phyloP scores from a whole-genome alignment of 2,888 invertebrate species.

The Himalopsyche kuldschensis region DNA sequence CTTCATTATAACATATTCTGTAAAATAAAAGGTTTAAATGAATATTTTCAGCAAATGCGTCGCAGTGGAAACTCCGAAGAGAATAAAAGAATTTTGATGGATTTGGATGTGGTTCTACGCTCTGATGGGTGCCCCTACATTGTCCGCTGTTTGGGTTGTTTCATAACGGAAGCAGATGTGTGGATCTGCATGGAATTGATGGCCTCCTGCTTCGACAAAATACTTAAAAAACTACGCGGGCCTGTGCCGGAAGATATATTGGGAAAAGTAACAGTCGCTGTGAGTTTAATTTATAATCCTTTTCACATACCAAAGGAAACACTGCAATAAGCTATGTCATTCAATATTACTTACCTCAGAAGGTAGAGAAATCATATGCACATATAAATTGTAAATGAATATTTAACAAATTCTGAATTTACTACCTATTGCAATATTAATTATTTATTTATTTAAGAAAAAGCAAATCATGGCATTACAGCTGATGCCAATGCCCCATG shows the following conservation, averaged over 20 bases:
- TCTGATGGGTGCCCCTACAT: constrained; percentile 97
- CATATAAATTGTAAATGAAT: too few relatives aligned
- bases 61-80: constrained; percentile 96
- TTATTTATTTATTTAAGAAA: too few relatives aligned
- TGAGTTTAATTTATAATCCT: constrained; percentile 46
- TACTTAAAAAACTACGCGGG: constrained; percentile 80
- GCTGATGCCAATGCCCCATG: too few relatives aligned
- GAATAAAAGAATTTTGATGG: constrained; percentile 98
- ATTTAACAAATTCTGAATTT: too few relatives aligned
- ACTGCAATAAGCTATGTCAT: too few relatives aligned
- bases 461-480: too few relatives aligned
- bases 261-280: constrained; percentile 96
- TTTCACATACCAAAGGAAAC: too few relatives aligned
- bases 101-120: constrained; percentile 96
- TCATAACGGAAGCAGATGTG: constrained; percentile 95
- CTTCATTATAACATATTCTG: neutral
- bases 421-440: too few relatives aligned
- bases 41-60: constrained; percentile 81
- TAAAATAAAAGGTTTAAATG: neutral
- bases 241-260: constrained; percentile 96
- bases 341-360: too few relatives aligned
- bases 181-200: constrained; percentile 99
- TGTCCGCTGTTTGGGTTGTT: constrained; percentile 95
- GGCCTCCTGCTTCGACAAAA: constrained; percentile 97
- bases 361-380: too few relatives aligned